Percentiles rank a stretch among this genome's conserved stretches.
Evolutionary conservation across 2,113 vertebrate species (phyloP).

Genomic region (Lepus timidus): DNA sequence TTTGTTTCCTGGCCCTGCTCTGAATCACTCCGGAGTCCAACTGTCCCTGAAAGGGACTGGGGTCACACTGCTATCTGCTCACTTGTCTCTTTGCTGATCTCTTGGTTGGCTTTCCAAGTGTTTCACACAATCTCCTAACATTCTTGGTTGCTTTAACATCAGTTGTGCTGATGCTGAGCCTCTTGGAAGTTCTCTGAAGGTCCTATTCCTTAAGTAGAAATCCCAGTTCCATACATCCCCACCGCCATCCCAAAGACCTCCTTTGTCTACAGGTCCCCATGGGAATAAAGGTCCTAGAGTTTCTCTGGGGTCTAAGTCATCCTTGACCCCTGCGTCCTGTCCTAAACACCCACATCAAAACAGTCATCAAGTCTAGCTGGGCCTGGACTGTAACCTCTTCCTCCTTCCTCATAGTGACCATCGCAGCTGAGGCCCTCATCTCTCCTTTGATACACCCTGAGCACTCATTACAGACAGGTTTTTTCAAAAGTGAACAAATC

Average conservation of each 20-base stretch:
- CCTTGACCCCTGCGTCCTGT: not conserved
- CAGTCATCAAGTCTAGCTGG: not conserved
- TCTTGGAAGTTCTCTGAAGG: not conserved
- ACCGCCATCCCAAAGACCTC: not conserved
- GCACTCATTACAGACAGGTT: not conserved
- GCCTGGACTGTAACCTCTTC: not conserved
- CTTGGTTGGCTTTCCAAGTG: not conserved
- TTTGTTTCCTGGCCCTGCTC: not conserved
- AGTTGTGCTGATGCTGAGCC: not conserved
- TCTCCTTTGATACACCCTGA: not conserved
- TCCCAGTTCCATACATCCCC: not conserved
- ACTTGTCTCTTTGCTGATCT: not conserved
- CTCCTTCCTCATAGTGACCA: not conserved
- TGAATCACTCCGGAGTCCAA: not conserved
- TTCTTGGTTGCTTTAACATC: not conserved
- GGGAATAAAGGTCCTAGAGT: not conserved
- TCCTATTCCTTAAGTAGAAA: not conserved
- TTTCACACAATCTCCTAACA: not conserved
- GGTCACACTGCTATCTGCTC: not conserved
- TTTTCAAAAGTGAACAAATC: slow-evolving; percentile 5
- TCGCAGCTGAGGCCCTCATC: not conserved
- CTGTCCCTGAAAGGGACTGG: not conserved
- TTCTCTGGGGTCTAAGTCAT: not conserved
- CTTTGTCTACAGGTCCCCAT: not conserved
- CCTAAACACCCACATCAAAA: not conserved